Evolutionary conservation across 2,113 vertebrate genomes (phyloP), one percentile per base, ranked within the genome.

Genomic region (Onychostoma macrolepis): DNA sequence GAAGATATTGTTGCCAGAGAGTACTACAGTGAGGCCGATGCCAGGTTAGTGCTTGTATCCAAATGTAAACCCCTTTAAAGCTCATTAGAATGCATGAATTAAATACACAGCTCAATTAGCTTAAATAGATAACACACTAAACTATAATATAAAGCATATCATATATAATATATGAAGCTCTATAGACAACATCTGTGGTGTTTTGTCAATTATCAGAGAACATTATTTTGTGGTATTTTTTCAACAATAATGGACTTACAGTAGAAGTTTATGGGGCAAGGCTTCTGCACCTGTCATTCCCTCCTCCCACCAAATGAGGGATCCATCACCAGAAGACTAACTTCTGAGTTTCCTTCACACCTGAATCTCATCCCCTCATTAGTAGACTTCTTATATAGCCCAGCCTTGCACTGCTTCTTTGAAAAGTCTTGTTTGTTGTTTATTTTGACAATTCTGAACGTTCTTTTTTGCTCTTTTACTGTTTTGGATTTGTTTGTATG

Each of bases 1-100:
- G 97, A 98, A 92, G 97, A 98, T 89, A 98, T 98, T 74, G 97
- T 98, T 87, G 97, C 97, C 90, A 94, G 97, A 90, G 97, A 98
- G 89, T 98, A 98, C 93, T 98, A 98, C 88, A 98, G 97, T 85
- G 97, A 98, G 94, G 96, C 97, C 48, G 97, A 98, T 90, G 97
- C 97, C 95, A 98, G 97, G 97, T 98, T 93, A 94, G 96, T 95
- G 1, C 43, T 45, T 24, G 10, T 6, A 98, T 6, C 2, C n/a
- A 28, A 9, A 67, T 17, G 36, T 10, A 50, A n/a, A 38, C 30
- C 30, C 33, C 15, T 10, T 43, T 43, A 12, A 41, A 43, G 8
- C 38, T 74, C 2, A 74, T 13, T n/a, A 43, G 38, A 74, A 26
- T n/a, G 38, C 38, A 75, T n/a, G 10, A 6, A 43, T 75, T 43